Evolutionary conservation across 2,113 vertebrate genomes (phyloP), one percentile per base, ranked within the genome.

Genomic region (Pagrus major): DNA sequence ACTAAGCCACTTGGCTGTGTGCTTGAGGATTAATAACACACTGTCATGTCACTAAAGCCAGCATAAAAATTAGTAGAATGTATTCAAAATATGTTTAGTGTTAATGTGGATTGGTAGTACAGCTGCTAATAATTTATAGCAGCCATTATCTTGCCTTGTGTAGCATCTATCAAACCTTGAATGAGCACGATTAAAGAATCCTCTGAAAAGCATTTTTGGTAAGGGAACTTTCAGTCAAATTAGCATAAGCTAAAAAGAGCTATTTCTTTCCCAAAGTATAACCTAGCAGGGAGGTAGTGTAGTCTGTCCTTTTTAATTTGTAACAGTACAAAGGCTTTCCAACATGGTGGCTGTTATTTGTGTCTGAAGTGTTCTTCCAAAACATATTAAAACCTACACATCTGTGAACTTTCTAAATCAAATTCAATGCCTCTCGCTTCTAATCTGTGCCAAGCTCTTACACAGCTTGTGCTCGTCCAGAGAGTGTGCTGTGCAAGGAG

Each of bases 391-490:
- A 90, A 82, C 72, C 75, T 78, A 80, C 71, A 87, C 72, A 78
- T 72, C 80, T 86, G 82, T 78, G 76, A 90, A 77, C 39, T 86
- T 85, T 80, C 74, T 78, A 76, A 86, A 89, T 89, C 80, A 88
- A 89, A 91, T 72, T 72, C 59, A 79, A 79, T 84, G 63, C 71
- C 61, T 81, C n/a, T 80, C 12, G 1, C 46, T 76, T 81, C 72
- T 85, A 89, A 92, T 90, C 80, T 83, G 44, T 33, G 46, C 63
- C 42, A 76, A 71, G 75, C 56, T 80, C 74, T 83, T 23, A 74
- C 46, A 84, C 81, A 84, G 77, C 56, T 68, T 72, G 80, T 71
- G 75, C 81, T 84, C 52, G 76, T 80, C 56, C 67, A 86, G 35
- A 81, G 87, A 76, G 75, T 61, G 64, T 73, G 64, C 75, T 66